These are phyloP conservation scores for Mus musculus DNA, from an alignment of 2,113 vertebrate genomes.

Conservation along the genomic window DNA sequence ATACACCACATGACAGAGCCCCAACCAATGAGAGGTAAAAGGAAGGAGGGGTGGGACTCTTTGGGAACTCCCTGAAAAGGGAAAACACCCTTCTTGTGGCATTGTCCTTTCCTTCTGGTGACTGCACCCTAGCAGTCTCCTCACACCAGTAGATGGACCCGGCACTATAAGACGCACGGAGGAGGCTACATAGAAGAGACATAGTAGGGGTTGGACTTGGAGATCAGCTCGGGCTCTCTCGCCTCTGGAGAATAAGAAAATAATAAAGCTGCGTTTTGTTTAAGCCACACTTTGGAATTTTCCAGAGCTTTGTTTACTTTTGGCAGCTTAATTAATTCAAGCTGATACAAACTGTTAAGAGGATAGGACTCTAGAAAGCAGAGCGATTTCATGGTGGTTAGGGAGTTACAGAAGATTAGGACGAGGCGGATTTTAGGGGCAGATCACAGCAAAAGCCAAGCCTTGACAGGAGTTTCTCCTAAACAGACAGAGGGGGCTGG, in stretches of 20 bases:
- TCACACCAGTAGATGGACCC: not conserved
- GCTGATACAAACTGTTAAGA: not conserved
- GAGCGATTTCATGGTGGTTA: not conserved
- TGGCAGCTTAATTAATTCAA: not conserved
- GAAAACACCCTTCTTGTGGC: not conserved
- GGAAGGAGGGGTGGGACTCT: not conserved
- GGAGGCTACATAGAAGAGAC: not conserved
- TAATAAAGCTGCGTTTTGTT: not conserved
- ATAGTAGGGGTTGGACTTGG: not conserved
- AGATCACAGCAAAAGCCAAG: conserved; percentile 21
- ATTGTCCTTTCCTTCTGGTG: not conserved
- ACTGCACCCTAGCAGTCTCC: not conserved
- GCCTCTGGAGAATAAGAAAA: not conserved
- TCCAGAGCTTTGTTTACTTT: not conserved
- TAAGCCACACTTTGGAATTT: not conserved
- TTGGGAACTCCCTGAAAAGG: not conserved
- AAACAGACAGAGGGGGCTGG: not conserved
- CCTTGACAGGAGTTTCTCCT: not conserved
- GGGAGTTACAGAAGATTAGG: not conserved
- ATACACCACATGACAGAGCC: not conserved
- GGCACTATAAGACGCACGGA: not conserved
- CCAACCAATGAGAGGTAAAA: not conserved
- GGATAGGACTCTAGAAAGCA: not conserved
- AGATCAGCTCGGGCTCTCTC: not conserved
- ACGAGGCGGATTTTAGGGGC: not conserved